Evolutionary conservation across 2,797 vertebrate genomes (phyloP).

Genomic region (Xenentodon cancila): DNA sequence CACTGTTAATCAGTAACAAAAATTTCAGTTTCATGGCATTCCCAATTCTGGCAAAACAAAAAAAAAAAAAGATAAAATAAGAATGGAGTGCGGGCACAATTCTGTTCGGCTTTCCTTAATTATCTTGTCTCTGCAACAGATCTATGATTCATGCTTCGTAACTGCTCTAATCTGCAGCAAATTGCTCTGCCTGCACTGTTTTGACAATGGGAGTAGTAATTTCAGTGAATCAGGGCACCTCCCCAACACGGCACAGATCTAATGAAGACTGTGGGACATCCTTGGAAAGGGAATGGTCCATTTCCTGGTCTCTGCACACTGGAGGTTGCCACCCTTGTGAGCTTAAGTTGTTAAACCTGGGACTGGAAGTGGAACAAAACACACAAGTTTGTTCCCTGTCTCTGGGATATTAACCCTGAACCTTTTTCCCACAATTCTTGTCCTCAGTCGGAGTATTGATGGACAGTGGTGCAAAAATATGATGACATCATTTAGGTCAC

Average conservation of each 20-base stretch:
- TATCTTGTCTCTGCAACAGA: neutral
- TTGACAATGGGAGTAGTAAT: constrained; percentile 64
- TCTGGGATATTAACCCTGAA: constrained; percentile 54
- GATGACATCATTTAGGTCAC: constrained; percentile 76
- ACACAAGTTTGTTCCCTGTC: constrained; percentile 45
- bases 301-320: constrained; percentile 72
- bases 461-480: constrained; percentile 41
- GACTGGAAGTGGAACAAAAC: constrained; percentile 74
- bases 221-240: constrained; percentile 61
- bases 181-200: constrained; percentile 37
- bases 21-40: too few species aligned
- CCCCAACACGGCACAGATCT: constrained; percentile 56
- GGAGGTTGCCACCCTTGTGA: constrained; percentile 56
- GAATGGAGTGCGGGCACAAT: neutral
- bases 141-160: constrained; percentile 12
- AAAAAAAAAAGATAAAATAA: neutral
- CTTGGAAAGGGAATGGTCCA: constrained; percentile 71
- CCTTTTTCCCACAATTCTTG: constrained; percentile 68
- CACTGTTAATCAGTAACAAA: too few species aligned
- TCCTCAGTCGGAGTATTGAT: constrained; percentile 51
- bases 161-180: constrained; percentile 20
- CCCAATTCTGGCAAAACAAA: neutral
- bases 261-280: constrained; percentile 60
- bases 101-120: neutral
- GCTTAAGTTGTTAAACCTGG: constrained; percentile 57